Evolutionary conservation across 2,888 invertebrate species (phyloP), one percentile per base, ranked within the genome.

Genomic region (Watsonalla cultraria): DNA sequence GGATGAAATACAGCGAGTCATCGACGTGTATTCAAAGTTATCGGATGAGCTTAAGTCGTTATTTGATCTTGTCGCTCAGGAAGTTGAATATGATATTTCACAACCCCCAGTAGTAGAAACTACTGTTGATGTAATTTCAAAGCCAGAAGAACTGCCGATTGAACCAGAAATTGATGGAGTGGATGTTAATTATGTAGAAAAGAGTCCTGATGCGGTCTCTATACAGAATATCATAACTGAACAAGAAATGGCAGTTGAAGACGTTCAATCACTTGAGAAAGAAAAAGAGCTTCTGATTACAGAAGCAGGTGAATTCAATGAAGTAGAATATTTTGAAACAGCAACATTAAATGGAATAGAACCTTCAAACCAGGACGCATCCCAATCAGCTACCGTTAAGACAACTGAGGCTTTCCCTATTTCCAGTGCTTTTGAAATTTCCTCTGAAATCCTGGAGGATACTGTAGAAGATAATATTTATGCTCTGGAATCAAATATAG

Each of bases 1-100:
- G 8, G 1, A 37, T 7, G 35, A 56, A 1, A 13, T 73, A 8
- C 57, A 72, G 7, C 59, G 66, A 51, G 54, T 78, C 0, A 48
- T 59, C n/a, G 54, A 67, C 55, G 53, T 60, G 24, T 56, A 66
- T n/a, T 53, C 60, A 11, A 53, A 64, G 54, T 56, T 68, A 50
- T 63, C 68, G 51, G 54, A 60, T 15, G 61, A 66, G 2, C 11
- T 42, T 8, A 42, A 42, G 9, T 42, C 11, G 9, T 42, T 42
- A 11, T 42, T 42, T 42, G 42, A 42, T 11, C 11, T 42, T 5
- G 42, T 11, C 8, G 11, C 11, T 42, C 42, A 8, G 11, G 11
- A 42, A 42, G 42, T 37, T 37, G 37, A 11, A 5, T 0, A 11
- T 8, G 11, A 11, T 11, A 5, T 11, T 11, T 2, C 8, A 42